Base-by-base conservation (phyloP, 2,888 invertebrate species). In the Dilophus febrilis region DNA sequence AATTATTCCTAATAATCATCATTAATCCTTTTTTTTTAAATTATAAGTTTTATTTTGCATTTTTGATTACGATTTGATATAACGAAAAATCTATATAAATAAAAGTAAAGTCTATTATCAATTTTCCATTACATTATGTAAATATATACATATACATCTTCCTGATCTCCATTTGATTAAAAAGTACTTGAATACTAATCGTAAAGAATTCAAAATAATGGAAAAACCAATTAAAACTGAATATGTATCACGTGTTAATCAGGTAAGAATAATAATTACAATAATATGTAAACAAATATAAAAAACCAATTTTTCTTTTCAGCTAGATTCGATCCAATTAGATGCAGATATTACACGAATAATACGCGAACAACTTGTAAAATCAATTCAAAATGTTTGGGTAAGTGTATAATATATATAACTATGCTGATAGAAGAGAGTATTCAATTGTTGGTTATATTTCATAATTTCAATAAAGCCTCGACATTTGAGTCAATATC, bases 301-400 rank as follows among this genome's bases (percentile, higher is more conserved):
- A 12, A 31, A 32, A 14, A 16, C 13, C 7, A 22, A 28, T 16
- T 14, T 27, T 28, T 39, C 30, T 48, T 22, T 65, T 45, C 50
- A 82, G 71, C 65, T 86, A 44, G 87, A 87, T 63, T 81, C 86
- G 22, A 66, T 74, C n/a, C 77, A 79, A 50, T 64, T 88, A 29
- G 87, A 90, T 57, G 70, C 69, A 45, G 85, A 88, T 64, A 73
- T 88, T 37, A 70, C 76, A 44, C 75, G 74, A 45, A 64, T 85
- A 36, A 68, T 87, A 36, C 73, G 73, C 46, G 68, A 71, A 41
- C 73, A 80, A 47, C 54, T 79, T 14, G 66, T 72, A 42, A 68
- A 74, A 49, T 69, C 77, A 35, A 61, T 73, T 3, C 76, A 75
- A 52, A 71, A 70, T 51, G 64, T 81, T 48, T 74, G 77, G 54